These are phyloP conservation scores for Synanthedon andrenaeformis DNA, from an alignment of 2,888 invertebrate species.

Conservation along the genomic window DNA sequence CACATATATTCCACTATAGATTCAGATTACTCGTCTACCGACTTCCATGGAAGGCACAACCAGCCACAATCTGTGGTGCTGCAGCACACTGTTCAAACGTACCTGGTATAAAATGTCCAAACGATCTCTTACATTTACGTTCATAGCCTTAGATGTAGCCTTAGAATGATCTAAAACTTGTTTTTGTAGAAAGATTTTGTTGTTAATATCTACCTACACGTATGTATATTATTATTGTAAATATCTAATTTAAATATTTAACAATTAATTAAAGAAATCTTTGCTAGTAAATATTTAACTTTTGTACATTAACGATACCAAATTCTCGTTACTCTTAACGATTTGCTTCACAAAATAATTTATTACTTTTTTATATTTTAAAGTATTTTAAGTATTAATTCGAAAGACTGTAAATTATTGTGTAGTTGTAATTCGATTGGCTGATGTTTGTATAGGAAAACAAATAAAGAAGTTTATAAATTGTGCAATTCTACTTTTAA, in stretches of 20 bases:
- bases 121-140: constrained; percentile 38
- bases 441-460: constrained; percentile 67
- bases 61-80: constrained; percentile 59
- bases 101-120: constrained; percentile 47
- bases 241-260: constrained; percentile 20
- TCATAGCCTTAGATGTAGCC: constrained; percentile 22
- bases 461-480: constrained; percentile 66
- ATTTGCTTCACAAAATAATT: constrained; percentile 64
- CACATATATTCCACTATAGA: constrained; percentile 93
- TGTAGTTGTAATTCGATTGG: constrained; percentile 60
- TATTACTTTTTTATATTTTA: constrained; percentile 42
- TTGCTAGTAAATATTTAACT: constrained; percentile 27
- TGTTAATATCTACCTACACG: constrained; percentile 24
- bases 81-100: constrained; percentile 65
- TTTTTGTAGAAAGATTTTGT: not conserved
- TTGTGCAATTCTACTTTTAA: constrained; percentile 17
- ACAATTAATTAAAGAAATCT: not conserved
- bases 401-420: constrained; percentile 69
- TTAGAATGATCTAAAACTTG: constrained; percentile 15
- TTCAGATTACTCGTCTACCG: constrained; percentile 83
- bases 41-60: constrained; percentile 49
- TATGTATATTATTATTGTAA: constrained; percentile 43
- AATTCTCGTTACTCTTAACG: constrained; percentile 62
- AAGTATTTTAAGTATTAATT: constrained; percentile 60
- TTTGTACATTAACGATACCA: constrained; percentile 69